Percentiles rank a stretch among this genome's conserved stretches.
Conservation (phyloP, 1,140 invertebrate species). For the Zaprionus lachaisei region DNA sequence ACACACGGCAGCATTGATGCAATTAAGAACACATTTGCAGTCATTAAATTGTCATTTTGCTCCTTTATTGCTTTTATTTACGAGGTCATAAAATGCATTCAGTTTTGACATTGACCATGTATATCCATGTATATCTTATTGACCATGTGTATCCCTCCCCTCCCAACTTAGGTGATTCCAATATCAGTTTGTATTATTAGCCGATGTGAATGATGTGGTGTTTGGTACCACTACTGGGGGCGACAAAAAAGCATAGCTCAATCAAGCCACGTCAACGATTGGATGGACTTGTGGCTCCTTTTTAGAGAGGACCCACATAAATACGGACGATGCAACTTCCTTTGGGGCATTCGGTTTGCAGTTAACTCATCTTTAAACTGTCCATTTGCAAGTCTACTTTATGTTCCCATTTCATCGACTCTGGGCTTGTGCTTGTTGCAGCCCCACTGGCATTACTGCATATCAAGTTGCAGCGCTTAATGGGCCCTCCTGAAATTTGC, state of each 20-base stretch:
- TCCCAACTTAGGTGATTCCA: neutral
- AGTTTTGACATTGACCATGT: neutral
- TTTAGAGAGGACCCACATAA: neutral
- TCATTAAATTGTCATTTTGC: conserved; percentile 3
- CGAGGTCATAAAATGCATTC: neutral
- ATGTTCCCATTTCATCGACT: neutral
- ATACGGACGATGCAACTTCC: too few species aligned
- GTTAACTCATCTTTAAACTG: neutral
- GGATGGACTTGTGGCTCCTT: neutral
- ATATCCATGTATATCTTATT: neutral
- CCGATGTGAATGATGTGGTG: neutral
- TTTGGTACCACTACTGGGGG: neutral
- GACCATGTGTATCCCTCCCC: neutral
- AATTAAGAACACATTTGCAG: conserved; percentile 9
- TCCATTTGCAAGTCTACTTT: neutral
- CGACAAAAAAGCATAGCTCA: neutral
- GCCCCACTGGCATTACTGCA: neutral
- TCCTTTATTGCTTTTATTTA: neutral
- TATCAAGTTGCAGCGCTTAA: neutral
- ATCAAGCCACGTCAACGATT: neutral
- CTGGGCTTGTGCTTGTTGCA: neutral
- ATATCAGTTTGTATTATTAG: neutral
- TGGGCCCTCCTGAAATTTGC: neutral
- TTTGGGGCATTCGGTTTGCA: neutral
- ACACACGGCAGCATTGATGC: neutral